Conservation (phyloP, 2,797 vertebrate species). For the Poeciliopsis turneri region DNA sequence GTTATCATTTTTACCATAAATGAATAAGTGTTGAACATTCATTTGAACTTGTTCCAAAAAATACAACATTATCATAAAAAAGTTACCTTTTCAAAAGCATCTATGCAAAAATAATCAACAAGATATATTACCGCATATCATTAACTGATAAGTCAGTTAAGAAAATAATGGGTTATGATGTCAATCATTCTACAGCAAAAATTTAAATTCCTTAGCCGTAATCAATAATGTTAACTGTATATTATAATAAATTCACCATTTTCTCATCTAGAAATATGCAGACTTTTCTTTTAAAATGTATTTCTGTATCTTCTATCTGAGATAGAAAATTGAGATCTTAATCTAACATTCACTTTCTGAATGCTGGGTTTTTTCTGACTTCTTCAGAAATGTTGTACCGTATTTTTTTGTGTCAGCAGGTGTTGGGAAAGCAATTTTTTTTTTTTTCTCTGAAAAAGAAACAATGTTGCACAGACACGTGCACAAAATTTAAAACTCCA, state of each 20-base stretch:
- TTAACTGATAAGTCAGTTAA: not conserved
- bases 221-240: no score
- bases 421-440: slow-evolving; percentile 8
- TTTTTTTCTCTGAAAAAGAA: slow-evolving; percentile 9
- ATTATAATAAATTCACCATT: not conserved
- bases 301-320: not conserved
- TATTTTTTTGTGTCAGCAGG: slow-evolving; percentile 26
- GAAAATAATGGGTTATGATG: not conserved
- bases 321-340: not conserved
- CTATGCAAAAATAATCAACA: no score
- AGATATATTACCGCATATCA: not conserved
- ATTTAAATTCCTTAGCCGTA: not conserved
- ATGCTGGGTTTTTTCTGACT: slow-evolving; percentile 2
- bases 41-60: not conserved
- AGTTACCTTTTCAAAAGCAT: not conserved
- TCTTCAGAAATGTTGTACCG: slow-evolving; percentile 25
- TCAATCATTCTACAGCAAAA: not conserved
- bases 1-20: not conserved
- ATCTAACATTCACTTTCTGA: slow-evolving; percentile 6
- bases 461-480: not conserved
- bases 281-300: not conserved
- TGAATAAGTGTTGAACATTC: not conserved
- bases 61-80: not conserved
- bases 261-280: not conserved
- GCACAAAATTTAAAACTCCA: not conserved